Evolutionary conservation across 2,113 vertebrate species (phyloP), one percentile per base, ranked within the genome.

Genomic region (Heteronetta atricapilla): DNA sequence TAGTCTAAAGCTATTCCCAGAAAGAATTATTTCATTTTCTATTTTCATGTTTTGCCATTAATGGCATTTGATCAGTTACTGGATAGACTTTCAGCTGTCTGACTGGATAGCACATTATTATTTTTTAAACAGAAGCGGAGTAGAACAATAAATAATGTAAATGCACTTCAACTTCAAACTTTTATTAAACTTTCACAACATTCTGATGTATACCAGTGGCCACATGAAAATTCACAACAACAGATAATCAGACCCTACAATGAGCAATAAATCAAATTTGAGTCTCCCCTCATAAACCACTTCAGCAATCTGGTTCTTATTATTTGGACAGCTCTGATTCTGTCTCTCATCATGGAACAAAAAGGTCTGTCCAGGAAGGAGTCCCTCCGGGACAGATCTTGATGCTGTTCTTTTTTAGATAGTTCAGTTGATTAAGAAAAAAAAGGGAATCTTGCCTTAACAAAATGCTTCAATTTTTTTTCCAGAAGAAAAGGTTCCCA

Each of bases 121-220:
- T 38, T 78, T 83, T 96, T 79, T 69, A 82, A 93, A 86, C n/a
- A 91, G 59, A 91, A 90, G 38, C 48, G 48, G 29, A 93, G 21
- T 40, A 94, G 34, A 88, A 87, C 66, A 84, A 76, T 84, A 91
- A 88, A 88, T 93, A 96, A 88, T 66, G 53, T 73, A 88, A 88
- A 84, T 40, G 38, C n/a, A 82, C 62, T 89, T 86, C 21, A n/a
- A 3, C 1, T 79, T 90, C 58, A 90, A 79, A 88, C 6, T 84
- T 91, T 26, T 76, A 90, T 73, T 86, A 93, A 96, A 87, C 48
- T 88, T 93, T 48, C 76, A 81, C 73, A 95, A 84, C 46, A 76
- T 86, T 94, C 66, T 93, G 74, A 90, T 0, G 0, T 86, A 69
- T 64, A 69, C 33, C 62, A 94, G 60, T 58, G 69, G 90, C 66